Evolutionary conservation across 2,113 vertebrate species (phyloP), one percentile per base, ranked within the genome.

Genomic region (Pollachius pollachius): DNA sequence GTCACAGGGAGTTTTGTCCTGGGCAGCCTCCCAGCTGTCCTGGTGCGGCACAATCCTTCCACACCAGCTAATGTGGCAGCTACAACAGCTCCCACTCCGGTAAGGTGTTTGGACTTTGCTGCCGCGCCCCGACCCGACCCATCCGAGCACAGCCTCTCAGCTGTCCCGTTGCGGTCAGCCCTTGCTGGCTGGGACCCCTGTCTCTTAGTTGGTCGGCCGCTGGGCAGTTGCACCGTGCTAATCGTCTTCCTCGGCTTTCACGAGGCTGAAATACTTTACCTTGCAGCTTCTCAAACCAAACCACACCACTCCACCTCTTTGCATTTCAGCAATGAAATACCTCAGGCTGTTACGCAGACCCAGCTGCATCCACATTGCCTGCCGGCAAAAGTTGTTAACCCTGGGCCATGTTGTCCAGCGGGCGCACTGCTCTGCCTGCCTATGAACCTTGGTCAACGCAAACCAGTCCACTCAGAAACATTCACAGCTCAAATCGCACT

Each of bases 391-490:
- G 7, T 37, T 37, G 34, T 37, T 37, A 4, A 37, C 34, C 7
- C 34, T 7, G 3, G 4, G 7, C 7, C 34, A 52, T 63, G 3
- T 64, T 59, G 69, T 63, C 69, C 37, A 52, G 21, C 41, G n/a
- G 1, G 16, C 61, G 69, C 19, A 15, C 19, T 54, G 69, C 60
- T 63, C 69, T 21, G 60, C 37, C 60, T 12, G 41, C 41, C 48
- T 70, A 21, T 16, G 37, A 52, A 25, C 68, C 2, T 19, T 65
- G 64, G 37, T 25, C 69, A 56, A 48, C 1, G 68, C 58, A 61
- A 41, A 21, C 27, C 21, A 57, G 37, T 18, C 18, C 37, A 37
- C 41, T 27, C 59, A 15, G 13, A 70, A 62, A 60, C 59, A 62
- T 34, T 70, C 37, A 52, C 37, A 41, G 5, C 37, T 41, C 37